Evolutionary conservation across 1,140 invertebrate species (phyloP).

Genomic region (Homalodisca vitripennis): DNA sequence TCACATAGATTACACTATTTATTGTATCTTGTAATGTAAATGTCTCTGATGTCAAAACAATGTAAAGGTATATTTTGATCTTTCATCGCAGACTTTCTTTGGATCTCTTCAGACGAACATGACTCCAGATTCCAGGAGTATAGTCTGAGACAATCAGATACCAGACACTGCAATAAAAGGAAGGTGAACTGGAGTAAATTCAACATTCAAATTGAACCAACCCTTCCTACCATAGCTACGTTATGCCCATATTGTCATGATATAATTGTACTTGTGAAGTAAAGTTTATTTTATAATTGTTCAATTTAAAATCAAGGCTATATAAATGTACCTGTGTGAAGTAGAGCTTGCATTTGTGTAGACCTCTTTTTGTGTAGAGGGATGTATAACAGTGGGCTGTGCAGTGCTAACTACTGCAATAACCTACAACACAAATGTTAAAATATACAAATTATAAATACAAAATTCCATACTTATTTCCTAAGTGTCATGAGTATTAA

Average conservation of each 20-base stretch:
- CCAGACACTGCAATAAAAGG: no score
- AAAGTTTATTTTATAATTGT: neutral
- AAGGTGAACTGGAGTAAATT: no score
- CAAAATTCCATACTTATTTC: neutral
- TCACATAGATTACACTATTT: no score
- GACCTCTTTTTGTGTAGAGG: conserved; percentile 20
- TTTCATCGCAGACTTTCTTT: no score
- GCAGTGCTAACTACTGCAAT: conserved; percentile 54
- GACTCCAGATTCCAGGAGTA: no score
- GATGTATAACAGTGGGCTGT: conserved; percentile 49
- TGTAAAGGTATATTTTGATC: no score
- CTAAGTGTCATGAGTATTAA: neutral
- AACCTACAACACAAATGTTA: conserved; percentile 33
- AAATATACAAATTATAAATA: conserved; percentile 3
- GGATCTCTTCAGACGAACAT: no score
- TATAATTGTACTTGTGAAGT: neutral
- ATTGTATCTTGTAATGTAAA: no score
- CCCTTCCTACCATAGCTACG: neutral
- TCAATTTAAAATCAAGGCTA: neutral
- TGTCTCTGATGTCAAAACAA: no score
- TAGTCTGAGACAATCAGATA: no score
- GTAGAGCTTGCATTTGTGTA: conserved; percentile 31
- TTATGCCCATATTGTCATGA: neutral
- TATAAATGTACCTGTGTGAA: neutral
- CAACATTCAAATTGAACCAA: no score